Conservation (phyloP, 2,888 invertebrate genomes). For the Creontiades dilutus region DNA sequence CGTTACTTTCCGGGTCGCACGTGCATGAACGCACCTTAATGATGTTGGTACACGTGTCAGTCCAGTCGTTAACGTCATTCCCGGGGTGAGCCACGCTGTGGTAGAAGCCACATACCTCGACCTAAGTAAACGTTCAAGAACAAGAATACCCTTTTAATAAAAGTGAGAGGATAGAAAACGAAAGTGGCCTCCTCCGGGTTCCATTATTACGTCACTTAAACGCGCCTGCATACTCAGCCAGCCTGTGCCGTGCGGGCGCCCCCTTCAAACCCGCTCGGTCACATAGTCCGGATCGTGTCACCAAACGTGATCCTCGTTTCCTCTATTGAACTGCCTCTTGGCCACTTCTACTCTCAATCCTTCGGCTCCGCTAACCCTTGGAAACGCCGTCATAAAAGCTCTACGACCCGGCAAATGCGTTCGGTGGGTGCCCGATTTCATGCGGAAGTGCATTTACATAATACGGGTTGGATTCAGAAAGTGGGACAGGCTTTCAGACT, state of each 20-base stretch:
- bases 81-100: no score
- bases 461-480: neutral
- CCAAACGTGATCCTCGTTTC: slow-evolving; percentile 29
- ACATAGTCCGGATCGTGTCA: neutral
- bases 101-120: neutral
- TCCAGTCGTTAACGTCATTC: no score
- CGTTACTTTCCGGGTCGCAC: no score
- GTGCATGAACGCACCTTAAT: no score
- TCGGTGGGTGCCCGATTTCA: neutral
- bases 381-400: neutral
- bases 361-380: neutral
- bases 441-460: slow-evolving; percentile 23
- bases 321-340: neutral
- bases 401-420: neutral
- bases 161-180: slow-evolving; percentile 48
- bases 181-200: slow-evolving; percentile 38
- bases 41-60: no score
- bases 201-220: slow-evolving; percentile 25
- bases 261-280: slow-evolving; percentile 4
- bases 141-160: slow-evolving; percentile 50
- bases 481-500: neutral
- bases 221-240: neutral
- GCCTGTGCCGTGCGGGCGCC: neutral
- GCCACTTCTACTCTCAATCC: neutral
- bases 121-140: neutral